A percentile compares a stretch with the other conserved stretches of the same genome.
Conservation (phyloP, 1,140 invertebrate genomes). For the Drosophila sturtevanti region DNA sequence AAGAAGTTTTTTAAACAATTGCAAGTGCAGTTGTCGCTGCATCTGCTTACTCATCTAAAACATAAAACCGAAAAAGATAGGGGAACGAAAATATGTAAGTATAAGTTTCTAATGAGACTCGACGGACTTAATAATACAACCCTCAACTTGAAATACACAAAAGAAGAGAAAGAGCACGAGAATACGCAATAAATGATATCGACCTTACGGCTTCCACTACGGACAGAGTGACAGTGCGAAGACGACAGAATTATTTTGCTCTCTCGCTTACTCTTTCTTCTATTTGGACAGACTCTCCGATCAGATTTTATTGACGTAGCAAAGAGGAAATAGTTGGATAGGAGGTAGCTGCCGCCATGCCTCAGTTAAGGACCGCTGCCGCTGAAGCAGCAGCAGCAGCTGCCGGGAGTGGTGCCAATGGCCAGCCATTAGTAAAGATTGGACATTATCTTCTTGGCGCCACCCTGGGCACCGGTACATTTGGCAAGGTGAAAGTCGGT, state of each 20-base stretch:
- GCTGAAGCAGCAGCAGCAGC: conserved; percentile 65
- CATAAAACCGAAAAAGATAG: not conserved
- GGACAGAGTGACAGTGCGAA: not conserved
- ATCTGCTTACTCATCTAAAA: not conserved
- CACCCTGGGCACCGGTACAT: conserved; percentile 95
- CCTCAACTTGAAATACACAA: not conserved
- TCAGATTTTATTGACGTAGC: not conserved
- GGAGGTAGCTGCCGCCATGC: conserved; percentile 46
- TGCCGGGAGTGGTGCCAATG: conserved; percentile 47
- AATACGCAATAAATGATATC: conserved; percentile 74
- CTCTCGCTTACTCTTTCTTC: not conserved
- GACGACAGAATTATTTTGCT: not conserved
- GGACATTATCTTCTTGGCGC: conserved; percentile 95
- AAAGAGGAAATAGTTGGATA: not conserved
- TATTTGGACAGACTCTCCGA: not conserved
- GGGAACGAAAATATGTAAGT: not conserved
- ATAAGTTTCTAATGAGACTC: not conserved
- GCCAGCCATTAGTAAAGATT: conserved; percentile 93
- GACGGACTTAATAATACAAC: not conserved
- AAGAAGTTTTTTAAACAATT: conserved; percentile 1
- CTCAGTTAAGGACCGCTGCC: conserved; percentile 68
- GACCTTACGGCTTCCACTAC: conserved; percentile 43
- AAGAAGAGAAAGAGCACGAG: not conserved
- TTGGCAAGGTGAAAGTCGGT: conserved; percentile 98
- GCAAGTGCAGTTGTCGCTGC: not conserved